These are phyloP conservation scores for Lithophane semibrunnea DNA, from an alignment of 2,888 invertebrate genomes.

Conservation along the genomic window DNA sequence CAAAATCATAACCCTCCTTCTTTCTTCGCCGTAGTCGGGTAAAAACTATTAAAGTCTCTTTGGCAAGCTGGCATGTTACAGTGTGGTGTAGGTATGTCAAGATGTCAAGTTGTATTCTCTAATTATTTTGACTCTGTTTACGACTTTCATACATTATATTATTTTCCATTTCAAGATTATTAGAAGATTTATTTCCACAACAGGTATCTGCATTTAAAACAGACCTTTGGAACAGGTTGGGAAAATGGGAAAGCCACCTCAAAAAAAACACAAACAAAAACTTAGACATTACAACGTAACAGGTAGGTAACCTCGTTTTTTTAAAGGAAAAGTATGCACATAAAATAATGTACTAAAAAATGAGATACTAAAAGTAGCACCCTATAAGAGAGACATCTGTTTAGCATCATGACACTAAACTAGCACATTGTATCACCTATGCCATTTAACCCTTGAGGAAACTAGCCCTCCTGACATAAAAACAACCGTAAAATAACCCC, in stretches of 20 bases:
- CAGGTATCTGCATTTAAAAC: neutral
- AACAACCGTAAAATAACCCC: slow-evolving; percentile 53
- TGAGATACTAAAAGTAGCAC: slow-evolving; percentile 37
- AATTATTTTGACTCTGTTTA: no score
- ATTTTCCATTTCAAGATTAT: no score
- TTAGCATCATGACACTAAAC: slow-evolving; percentile 49
- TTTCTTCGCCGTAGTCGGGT: no score
- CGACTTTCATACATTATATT: no score
- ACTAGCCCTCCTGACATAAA: slow-evolving; percentile 58
- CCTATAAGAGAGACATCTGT: slow-evolving; percentile 49
- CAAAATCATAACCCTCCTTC: no score
- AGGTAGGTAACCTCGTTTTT: neutral
- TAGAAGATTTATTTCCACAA: no score
- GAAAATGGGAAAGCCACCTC: neutral
- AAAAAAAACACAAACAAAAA: neutral
- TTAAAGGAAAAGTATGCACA: neutral
- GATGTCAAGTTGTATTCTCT: no score
- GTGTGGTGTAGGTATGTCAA: no score
- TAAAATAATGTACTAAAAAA: slow-evolving; percentile 13
- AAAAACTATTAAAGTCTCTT: no score
- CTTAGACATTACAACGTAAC: slow-evolving; percentile 1
- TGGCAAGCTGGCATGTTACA: no score
- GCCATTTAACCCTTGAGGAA: slow-evolving; percentile 60
- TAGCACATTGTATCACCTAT: slow-evolving; percentile 55
- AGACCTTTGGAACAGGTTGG: slow-evolving; percentile 13